Evolutionary conservation across 2,888 invertebrate species (phyloP), one percentile per base, ranked within the genome.

Genomic region (Yponomeuta cagnagella): DNA sequence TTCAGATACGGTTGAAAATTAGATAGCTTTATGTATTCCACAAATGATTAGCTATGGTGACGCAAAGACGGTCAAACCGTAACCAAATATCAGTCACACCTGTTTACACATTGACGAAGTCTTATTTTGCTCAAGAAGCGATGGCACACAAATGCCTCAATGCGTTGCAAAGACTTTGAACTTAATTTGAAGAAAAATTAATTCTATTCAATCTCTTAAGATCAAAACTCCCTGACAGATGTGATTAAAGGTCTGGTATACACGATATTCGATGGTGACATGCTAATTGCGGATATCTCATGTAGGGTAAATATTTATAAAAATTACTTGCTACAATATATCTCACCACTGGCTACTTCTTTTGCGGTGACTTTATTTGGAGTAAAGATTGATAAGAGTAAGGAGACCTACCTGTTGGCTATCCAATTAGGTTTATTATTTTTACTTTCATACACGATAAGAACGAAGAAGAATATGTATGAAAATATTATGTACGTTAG

Each of bases 1-100:
- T 79, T 83, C 84, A 79, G 88, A 83, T 79, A 88, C 82, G 86
- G 85, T 80, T 78, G 79, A 75, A 82, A 84, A 84, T 83, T 77
- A 80, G 81, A 84, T 83, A 82, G 77, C 15, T 12, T 43, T 8
- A 43, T 8, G 52, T 58, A 58, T 58, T 58, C 15, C 78, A 77
- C 81, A 83, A 86, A 85, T 82, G 80, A 77, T 77, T 81, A 74
- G 81, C 80, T 80, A 80, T 76, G 80, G 75, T 83, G 86, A 87
- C 83, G 85, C 82, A 84, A 87, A 48, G 70, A 12, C 12, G 70
- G 74, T 72, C 74, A 75, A 74, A 80, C 78, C 76, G 78, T 84
- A 80, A 82, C 80, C 78, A 80, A 81, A 79, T 72, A 71, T 71
- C 66, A 77, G 77, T 77, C 72, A 73, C 73, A 74, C 72, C 72